phyloP scores from a whole-genome alignment of 2,797 vertebrate genomes.

The Heterohyrax brucei region DNA sequence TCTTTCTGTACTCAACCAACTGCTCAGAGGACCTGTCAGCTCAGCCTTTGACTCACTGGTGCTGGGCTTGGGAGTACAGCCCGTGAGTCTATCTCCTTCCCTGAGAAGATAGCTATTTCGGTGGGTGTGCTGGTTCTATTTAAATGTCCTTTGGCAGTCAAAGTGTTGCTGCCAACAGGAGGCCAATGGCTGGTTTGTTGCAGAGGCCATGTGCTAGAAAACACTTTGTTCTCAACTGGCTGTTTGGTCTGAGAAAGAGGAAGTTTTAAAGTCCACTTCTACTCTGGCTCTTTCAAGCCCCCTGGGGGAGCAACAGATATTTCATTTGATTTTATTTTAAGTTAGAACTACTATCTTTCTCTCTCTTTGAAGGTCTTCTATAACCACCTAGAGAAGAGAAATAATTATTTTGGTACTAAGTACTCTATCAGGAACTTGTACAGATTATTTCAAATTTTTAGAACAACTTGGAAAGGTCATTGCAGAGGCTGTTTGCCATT shows the following conservation, averaged over 20 bases:
- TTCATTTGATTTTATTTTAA: slow-evolving; percentile 11
- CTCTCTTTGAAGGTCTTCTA: background rate
- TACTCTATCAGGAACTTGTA: background rate
- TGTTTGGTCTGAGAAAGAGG: background rate
- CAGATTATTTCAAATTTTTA: slow-evolving; percentile 26
- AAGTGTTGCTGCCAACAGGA: background rate
- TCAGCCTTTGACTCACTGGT: background rate
- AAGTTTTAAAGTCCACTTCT: background rate
- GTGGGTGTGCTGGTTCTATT: background rate
- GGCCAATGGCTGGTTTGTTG: background rate
- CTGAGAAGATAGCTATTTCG: background rate
- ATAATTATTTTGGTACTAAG: background rate
- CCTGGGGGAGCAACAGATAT: background rate
- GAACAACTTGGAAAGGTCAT: background rate
- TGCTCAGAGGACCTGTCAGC: background rate
- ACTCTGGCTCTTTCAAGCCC: background rate
- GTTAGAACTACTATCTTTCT: background rate
- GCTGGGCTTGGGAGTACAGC: too few relatives aligned
- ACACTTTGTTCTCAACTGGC: background rate
- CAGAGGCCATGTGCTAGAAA: background rate
- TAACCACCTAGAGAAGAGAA: background rate
- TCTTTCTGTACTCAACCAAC: background rate
- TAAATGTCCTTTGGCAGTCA: slow-evolving; percentile 12
- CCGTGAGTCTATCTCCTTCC: background rate
- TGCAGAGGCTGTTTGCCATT: rapidly evolving